Base-by-base conservation (phyloP, 2,113 vertebrate genomes). In the Python bivittatus region DNA sequence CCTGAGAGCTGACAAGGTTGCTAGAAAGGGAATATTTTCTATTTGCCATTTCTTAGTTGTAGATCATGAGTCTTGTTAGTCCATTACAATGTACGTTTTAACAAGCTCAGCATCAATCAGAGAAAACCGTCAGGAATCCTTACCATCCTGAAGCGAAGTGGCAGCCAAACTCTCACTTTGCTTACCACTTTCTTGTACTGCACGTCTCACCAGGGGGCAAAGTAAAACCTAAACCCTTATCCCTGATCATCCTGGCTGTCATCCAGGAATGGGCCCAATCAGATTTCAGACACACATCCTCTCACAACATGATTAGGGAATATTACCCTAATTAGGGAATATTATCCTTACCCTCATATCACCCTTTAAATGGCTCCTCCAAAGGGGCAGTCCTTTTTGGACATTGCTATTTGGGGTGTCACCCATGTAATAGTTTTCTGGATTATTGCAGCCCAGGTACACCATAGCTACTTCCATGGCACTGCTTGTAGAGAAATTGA, bases 401-500 rank as follows among this genome's bases (percentile, higher is more conserved):
- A 72, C 68, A 7, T 17, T 17, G n/a, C 68, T 38, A 17, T 72
- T 72, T 33, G 68, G 15, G n/a, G 6, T 20, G 6, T 72, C 15
- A 38, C n/a, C 68, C n/a, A 72, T 20, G 68, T 72, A 72, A 38
- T n/a, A 38, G 15, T 79, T 20, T 79, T 20, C 33, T 79, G 17
- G 17, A 79, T 79, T 79, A 79, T 42, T 79, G 72, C 33, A 79
- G 33, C 33, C 2, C 33, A 38, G 33, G 38, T 17, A 22, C 68
- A 79, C 20, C 33, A 22, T 2, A n/a, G 42, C 72, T 92, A 23
- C 72, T 84, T 84, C 56, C 17, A 9, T 44, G 64, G 53, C 61
- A 91, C 9, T 11, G 0, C 0, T 91, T 93, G 94, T 94, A 96
- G 94, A 86, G 96, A 95, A 96, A 96, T 95, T 95, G 92, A 94